These are phyloP conservation scores for Sarcophaga bullata DNA, from an alignment of 1,140 invertebrate species.

Conservation along the genomic window DNA sequence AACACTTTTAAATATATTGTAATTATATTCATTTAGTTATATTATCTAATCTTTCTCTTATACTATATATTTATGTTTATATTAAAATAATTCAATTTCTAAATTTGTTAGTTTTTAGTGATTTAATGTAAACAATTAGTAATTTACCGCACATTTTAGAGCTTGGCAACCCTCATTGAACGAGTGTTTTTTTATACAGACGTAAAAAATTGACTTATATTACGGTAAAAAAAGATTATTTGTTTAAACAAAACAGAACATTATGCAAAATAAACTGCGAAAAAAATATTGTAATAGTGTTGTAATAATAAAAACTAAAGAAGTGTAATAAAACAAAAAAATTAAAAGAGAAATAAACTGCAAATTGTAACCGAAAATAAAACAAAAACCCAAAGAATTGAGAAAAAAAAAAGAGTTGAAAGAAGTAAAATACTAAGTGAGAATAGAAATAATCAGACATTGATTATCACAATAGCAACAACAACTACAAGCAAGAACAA, in stretches of 20 bases:
- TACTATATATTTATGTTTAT: too few relatives aligned
- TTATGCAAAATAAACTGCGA: conserved; percentile 32
- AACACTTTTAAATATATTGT: too few relatives aligned
- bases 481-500: background rate
- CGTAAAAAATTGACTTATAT: conserved; percentile 22
- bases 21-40: too few relatives aligned
- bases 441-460: conserved; percentile 21
- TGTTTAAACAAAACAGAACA: conserved; percentile 36
- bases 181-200: conserved; percentile 21
- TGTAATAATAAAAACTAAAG: background rate
- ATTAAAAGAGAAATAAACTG: background rate
- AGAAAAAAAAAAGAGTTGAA: background rate
- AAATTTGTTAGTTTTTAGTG: too few relatives aligned
- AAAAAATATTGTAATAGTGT: conserved; percentile 12
- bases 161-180: background rate
- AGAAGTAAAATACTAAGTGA: background rate
- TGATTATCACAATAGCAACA: conserved; percentile 16
- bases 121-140: too few relatives aligned
- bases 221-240: conserved; percentile 37
- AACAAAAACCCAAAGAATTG: background rate
- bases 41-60: too few relatives aligned
- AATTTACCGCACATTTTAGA: too few relatives aligned
- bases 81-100: too few relatives aligned
- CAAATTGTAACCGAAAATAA: background rate
- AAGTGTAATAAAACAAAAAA: background rate